Conservation (phyloP, 1,140 invertebrate species). For the Apis laboriosa region DNA sequence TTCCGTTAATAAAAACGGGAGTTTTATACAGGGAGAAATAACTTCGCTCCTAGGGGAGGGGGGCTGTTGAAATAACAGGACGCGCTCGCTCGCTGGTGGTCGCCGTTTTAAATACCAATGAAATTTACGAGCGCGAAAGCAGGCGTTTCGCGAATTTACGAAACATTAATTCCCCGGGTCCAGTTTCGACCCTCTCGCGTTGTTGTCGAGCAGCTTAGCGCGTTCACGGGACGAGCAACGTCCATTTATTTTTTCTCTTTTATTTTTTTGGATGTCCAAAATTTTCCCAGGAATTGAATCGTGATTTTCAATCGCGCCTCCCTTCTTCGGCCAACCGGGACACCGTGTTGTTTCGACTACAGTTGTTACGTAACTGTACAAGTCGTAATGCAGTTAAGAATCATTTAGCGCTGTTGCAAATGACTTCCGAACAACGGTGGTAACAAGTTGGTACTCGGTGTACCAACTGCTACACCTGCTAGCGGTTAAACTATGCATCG, state of each 20-base stretch:
- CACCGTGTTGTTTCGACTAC: not conserved
- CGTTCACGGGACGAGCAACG: not conserved
- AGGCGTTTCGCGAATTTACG: slow-evolving; percentile 24
- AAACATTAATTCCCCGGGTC: slow-evolving; percentile 29
- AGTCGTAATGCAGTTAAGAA: not conserved
- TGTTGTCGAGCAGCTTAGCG: slow-evolving; percentile 17
- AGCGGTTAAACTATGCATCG: not conserved
- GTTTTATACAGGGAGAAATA: not conserved
- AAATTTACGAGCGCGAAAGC: slow-evolving; percentile 32
- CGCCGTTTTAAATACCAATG: slow-evolving; percentile 29
- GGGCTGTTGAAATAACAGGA: too few relatives aligned
- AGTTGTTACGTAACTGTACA: not conserved
- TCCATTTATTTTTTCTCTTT: too few relatives aligned
- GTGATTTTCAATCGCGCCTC: not conserved
- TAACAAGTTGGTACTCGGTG: not conserved
- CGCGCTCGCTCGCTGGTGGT: not conserved
- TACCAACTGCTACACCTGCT: not conserved
- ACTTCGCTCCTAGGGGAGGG: slow-evolving; percentile 20
- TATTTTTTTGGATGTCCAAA: too few relatives aligned
- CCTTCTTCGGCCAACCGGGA: not conserved
- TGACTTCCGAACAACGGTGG: not conserved
- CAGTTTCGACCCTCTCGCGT: not conserved
- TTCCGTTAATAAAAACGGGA: slow-evolving; percentile 10
- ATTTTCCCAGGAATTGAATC: too few relatives aligned
- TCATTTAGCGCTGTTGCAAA: slow-evolving; percentile 17